These are phyloP conservation scores for Tetranychus truncatus DNA, from an alignment of 2,888 invertebrate species.

Conservation along the genomic window DNA sequence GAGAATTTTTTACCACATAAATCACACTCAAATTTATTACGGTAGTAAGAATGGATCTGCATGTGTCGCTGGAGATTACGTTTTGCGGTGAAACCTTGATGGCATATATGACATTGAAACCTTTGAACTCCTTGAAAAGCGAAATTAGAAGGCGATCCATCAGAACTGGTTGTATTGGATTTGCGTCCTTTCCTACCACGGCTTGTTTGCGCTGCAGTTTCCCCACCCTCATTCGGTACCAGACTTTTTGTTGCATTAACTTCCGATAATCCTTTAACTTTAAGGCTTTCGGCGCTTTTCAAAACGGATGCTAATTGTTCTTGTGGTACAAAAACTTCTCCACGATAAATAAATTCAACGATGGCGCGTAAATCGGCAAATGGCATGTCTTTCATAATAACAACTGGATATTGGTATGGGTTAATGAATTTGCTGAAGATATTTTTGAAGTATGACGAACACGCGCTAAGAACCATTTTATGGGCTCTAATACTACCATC, in stretches of 20 bases:
- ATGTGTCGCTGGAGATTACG: slow-evolving; percentile 15
- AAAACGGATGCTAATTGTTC: slow-evolving; percentile 16
- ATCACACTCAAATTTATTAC: slow-evolving; percentile 20
- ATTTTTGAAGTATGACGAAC: slow-evolving; percentile 14
- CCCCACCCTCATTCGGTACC: not conserved
- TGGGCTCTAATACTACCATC: slow-evolving; percentile 19
- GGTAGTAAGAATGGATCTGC: slow-evolving; percentile 19
- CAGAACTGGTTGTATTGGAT: not conserved
- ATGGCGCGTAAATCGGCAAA: slow-evolving; percentile 19
- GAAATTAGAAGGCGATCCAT: not conserved
- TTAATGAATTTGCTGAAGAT: slow-evolving; percentile 15
- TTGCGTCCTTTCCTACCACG: not conserved
- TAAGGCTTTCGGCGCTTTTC: slow-evolving; percentile 14
- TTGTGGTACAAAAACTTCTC: slow-evolving; percentile 19
- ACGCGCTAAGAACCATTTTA: slow-evolving; percentile 17
- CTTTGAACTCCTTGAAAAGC: slow-evolving; percentile 11
- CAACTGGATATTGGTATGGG: slow-evolving; percentile 17
- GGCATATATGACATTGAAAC: slow-evolving; percentile 21
- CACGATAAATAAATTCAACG: slow-evolving; percentile 20
- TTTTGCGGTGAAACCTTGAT: slow-evolving; percentile 20
- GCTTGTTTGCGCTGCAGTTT: not conserved
- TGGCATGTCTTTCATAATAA: slow-evolving; percentile 20
- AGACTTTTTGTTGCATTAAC: slow-evolving; percentile 9
- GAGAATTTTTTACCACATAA: slow-evolving; percentile 19
- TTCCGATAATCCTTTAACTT: slow-evolving; percentile 17